Evolutionary conservation across 2,113 vertebrate species (phyloP).

Genomic region (Enhydra lutris): DNA sequence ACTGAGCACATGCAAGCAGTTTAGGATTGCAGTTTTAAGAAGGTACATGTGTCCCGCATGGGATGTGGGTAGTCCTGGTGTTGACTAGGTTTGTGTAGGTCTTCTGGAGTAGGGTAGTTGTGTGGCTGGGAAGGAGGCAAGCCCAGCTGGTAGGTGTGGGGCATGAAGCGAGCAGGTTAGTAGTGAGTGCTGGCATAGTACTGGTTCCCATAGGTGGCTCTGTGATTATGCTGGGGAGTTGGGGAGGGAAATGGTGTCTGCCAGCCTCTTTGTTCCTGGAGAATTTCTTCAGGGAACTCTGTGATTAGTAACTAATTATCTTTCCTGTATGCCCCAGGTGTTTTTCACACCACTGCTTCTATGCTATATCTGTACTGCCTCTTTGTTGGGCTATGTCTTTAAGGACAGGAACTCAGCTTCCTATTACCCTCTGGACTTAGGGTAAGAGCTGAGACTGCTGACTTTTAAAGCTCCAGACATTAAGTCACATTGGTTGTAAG

Average conservation of each 20-base stretch:
- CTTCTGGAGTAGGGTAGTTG: background rate
- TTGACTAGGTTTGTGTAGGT: background rate
- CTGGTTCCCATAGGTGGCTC: background rate
- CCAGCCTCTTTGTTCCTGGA: background rate
- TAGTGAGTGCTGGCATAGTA: background rate
- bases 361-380: background rate
- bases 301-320: background rate
- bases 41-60: background rate
- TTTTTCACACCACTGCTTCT: background rate
- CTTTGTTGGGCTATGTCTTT: background rate
- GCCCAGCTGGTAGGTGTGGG: background rate
- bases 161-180: background rate
- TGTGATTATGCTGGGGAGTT: background rate
- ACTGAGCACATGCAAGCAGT: background rate
- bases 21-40: background rate
- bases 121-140: background rate
- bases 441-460: background rate
- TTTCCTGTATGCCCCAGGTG: background rate
- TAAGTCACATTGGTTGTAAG: background rate
- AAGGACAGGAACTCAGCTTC: background rate
- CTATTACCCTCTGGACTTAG: background rate
- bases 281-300: background rate
- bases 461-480: background rate
- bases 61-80: background rate
- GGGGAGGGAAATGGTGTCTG: background rate